Conservation (phyloP, 2,797 vertebrate species). For the Sphenopsis melanotis region DNA sequence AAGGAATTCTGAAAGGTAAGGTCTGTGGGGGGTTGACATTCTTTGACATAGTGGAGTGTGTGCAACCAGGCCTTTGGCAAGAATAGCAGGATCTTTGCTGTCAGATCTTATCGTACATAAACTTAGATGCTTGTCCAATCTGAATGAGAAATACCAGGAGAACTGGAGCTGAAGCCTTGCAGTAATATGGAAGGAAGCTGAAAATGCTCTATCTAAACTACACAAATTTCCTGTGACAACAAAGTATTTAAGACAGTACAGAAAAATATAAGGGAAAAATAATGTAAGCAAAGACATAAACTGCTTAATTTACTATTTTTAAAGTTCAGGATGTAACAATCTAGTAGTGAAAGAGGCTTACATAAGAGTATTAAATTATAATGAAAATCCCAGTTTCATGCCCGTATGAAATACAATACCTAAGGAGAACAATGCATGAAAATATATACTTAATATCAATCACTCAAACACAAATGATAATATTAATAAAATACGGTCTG, state of each 20-base stretch:
- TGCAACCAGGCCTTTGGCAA: conserved; percentile 80
- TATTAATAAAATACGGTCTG: background rate
- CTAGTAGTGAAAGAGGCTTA: background rate
- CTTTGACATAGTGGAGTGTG: conserved; percentile 81
- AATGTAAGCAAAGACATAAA: conserved; percentile 4
- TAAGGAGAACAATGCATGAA: background rate
- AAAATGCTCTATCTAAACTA: conserved; percentile 35
- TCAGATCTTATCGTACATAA: conserved; percentile 78
- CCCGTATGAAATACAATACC: background rate
- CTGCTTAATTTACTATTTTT: background rate
- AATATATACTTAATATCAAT: conserved; percentile 7
- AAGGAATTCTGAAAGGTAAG: conserved; percentile 81
- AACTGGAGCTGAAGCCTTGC: conserved; percentile 68
- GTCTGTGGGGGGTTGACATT: conserved; percentile 79
- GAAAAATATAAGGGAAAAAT: conserved; percentile 23
- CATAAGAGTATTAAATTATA: background rate
- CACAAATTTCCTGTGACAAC: conserved; percentile 30
- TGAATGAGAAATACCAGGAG: conserved; percentile 77
- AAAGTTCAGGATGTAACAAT: background rate
- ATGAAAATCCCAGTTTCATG: background rate
- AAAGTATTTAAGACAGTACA: conserved; percentile 42
- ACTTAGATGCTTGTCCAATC: conserved; percentile 78
- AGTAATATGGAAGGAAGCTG: conserved; percentile 52
- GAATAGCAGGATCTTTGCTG: conserved; percentile 80
- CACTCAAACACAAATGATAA: background rate